phyloP scores from a whole-genome alignment of 2,797 vertebrate species.

The Bovichtus diacanthus region DNA sequence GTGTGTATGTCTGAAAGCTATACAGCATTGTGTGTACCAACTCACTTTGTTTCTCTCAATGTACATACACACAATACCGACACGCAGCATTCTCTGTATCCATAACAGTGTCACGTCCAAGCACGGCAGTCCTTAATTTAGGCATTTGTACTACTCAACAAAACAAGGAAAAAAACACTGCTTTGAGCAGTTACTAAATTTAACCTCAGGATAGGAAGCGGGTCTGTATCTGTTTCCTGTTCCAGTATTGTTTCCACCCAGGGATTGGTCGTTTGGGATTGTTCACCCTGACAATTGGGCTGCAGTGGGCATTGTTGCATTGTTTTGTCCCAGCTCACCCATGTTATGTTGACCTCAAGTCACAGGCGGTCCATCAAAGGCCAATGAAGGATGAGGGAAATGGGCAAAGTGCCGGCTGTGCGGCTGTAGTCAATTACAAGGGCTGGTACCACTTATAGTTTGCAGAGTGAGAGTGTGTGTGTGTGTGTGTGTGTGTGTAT shows the following conservation, averaged over 20 bases:
- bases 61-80: slow-evolving; percentile 13
- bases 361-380: slow-evolving; percentile 59
- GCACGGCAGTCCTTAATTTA: slow-evolving; percentile 41
- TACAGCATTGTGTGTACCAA: slow-evolving; percentile 15
- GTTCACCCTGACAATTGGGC: slow-evolving; percentile 80
- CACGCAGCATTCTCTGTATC: slow-evolving; percentile 50
- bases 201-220: slow-evolving; percentile 80
- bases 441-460: slow-evolving; percentile 28
- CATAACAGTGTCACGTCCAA: slow-evolving; percentile 56
- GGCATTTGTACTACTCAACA: slow-evolving; percentile 40
- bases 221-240: slow-evolving; percentile 80
- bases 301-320: slow-evolving; percentile 78
- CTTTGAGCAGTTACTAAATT: slow-evolving; percentile 63
- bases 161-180: slow-evolving; percentile 42
- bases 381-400: slow-evolving; percentile 40
- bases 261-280: slow-evolving; percentile 66
- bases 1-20: slow-evolving; percentile 10
- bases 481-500: background rate
- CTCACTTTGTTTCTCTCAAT: slow-evolving; percentile 34
- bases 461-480: background rate
- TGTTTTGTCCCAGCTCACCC: slow-evolving; percentile 66
- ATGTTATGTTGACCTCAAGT: slow-evolving; percentile 47
- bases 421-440: slow-evolving; percentile 46
- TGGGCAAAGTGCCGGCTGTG: slow-evolving; percentile 33
- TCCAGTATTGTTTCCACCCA: slow-evolving; percentile 71